Evolutionary conservation across 2,888 invertebrate genomes (phyloP).

Genomic region (Andrena minutula): DNA sequence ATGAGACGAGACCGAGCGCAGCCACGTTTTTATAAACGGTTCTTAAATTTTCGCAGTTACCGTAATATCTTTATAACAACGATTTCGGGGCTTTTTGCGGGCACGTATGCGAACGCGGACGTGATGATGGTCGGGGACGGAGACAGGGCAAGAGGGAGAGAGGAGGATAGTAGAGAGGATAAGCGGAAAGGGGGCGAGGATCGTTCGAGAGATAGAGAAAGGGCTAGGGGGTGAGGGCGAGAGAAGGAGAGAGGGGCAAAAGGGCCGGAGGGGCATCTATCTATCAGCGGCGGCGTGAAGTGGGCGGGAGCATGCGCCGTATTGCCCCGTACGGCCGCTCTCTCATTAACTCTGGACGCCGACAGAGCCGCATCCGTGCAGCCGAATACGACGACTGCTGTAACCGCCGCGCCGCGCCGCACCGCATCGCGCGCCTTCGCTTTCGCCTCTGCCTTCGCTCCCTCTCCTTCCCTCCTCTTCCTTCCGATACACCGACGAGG

Average conservation of each 20-base stretch:
- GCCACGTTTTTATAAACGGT: constrained; percentile 52
- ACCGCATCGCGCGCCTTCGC: constrained; percentile 83
- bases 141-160: constrained; percentile 8
- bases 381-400: constrained; percentile 75
- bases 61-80: constrained; percentile 64
- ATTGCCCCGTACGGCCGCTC: constrained; percentile 84
- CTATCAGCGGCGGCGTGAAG: constrained; percentile 85
- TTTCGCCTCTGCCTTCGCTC: constrained; percentile 25
- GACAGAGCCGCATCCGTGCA: constrained; percentile 87
- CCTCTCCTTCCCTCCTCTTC: constrained; percentile 7
- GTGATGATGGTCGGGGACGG: constrained; percentile 32
- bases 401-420: constrained; percentile 78
- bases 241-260: constrained; percentile 59
- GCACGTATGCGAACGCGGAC: constrained; percentile 47
- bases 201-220: constrained; percentile 6
- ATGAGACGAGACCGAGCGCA: neutral
- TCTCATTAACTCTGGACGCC: constrained; percentile 86
- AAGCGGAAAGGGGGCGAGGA: constrained; percentile 3
- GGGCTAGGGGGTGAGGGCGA: constrained; percentile 35
- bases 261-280: constrained; percentile 83
- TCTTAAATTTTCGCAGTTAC: constrained; percentile 60
- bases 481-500: neutral
- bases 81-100: constrained; percentile 54
- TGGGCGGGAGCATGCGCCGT: constrained; percentile 85
- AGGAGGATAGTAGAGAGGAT: constrained; percentile 7